Evolutionary conservation across 2,888 invertebrate genomes (phyloP).

Genomic region (Cosmia pyralina): DNA sequence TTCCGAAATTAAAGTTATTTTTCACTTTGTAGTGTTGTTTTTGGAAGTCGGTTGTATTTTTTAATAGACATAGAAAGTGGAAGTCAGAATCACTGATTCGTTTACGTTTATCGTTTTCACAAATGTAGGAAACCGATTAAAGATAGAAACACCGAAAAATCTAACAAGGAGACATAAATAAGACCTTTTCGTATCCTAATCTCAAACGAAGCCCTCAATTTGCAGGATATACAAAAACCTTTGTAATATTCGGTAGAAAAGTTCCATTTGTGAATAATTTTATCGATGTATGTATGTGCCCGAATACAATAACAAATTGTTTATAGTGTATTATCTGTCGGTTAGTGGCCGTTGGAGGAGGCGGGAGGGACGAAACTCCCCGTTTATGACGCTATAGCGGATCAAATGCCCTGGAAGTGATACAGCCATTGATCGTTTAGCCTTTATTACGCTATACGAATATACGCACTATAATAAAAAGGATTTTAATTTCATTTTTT

Average conservation of each 20-base stretch:
- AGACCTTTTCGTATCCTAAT: constrained; percentile 49
- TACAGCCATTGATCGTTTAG: constrained; percentile 78
- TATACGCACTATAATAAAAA: constrained; percentile 17
- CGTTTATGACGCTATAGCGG: constrained; percentile 79
- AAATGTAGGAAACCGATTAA: constrained; percentile 43
- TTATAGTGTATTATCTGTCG: constrained; percentile 71
- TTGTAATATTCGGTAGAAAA: constrained; percentile 39
- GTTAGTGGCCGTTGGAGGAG: constrained; percentile 70
- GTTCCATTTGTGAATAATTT: constrained; percentile 59
- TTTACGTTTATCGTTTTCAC: constrained; percentile 26
- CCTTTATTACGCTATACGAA: constrained; percentile 71
- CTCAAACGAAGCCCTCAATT: constrained; percentile 51
- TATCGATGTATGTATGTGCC: constrained; percentile 52
- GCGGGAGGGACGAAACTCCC: constrained; percentile 65
- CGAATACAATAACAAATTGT: constrained; percentile 65
- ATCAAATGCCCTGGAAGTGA: constrained; percentile 84
- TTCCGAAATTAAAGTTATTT: no score
- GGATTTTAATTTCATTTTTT: constrained; percentile 37
- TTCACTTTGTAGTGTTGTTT: no score
- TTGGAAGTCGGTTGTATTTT: no score
- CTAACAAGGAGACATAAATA: constrained; percentile 45
- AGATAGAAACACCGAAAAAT: constrained; percentile 31
- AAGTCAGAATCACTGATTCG: background rate
- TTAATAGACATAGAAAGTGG: background rate
- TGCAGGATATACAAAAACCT: constrained; percentile 43